A percentile compares a stretch with the other conserved stretches of the same genome.
These are phyloP conservation scores for Pseudachorutes palmiensis DNA, from an alignment of 1,140 invertebrate species.

Conservation along the genomic window DNA sequence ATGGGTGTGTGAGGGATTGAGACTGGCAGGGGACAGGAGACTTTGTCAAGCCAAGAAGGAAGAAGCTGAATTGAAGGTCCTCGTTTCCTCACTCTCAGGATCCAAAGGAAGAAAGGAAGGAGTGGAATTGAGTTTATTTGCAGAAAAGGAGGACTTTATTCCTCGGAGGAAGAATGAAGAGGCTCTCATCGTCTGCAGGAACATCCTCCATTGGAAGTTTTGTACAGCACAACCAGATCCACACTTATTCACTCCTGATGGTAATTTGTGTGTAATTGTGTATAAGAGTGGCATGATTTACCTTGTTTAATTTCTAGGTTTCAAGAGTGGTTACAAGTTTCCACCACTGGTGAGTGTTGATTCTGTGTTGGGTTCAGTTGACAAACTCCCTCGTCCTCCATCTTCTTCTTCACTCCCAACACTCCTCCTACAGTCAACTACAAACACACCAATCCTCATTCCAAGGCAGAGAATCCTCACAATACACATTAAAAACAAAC, in stretches of 20 bases:
- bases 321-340: constrained; percentile 55
- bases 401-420: background rate
- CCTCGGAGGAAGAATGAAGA: constrained; percentile 11
- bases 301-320: constrained; percentile 42
- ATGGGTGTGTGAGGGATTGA: background rate
- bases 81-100: constrained; percentile 6
- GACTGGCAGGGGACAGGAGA: background rate
- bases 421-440: constrained; percentile 9
- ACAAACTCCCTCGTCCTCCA: constrained; percentile 14
- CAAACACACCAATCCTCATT: constrained; percentile 25
- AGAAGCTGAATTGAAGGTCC: constrained; percentile 20
- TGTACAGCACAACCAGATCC: constrained; percentile 38
- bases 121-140: too few species aligned
- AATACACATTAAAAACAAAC: too few species aligned
- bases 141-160: constrained; percentile 23
- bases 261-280: constrained; percentile 13
- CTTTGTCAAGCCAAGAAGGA: background rate
- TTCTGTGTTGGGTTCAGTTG: constrained; percentile 1
- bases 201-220: constrained; percentile 56
- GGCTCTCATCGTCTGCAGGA: constrained; percentile 55
- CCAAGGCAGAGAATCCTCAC: constrained; percentile 60
- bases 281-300: background rate
- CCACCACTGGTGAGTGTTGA: constrained; percentile 47
- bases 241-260: constrained; percentile 13
- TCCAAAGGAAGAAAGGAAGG: constrained; percentile 16